Evolutionary conservation across 2,888 invertebrate genomes (phyloP).

Genomic region (Tenthredo scrophulariae): DNA sequence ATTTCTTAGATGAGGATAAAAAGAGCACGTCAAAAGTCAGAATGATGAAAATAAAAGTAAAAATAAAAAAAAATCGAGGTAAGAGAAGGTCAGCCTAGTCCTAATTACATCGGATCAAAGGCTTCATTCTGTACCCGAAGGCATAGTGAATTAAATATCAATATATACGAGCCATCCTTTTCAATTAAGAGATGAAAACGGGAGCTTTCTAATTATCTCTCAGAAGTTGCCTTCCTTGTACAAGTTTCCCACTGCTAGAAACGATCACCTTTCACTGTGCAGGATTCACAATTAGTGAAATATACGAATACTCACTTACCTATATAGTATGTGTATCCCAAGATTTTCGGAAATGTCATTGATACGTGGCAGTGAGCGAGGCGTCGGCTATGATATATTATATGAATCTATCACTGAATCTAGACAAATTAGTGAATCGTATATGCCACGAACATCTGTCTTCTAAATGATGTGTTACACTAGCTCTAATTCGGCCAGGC

Average conservation of each 20-base stretch:
- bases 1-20: background rate
- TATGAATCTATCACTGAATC: background rate
- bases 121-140: background rate
- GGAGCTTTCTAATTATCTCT: background rate
- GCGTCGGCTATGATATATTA: background rate
- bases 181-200: background rate
- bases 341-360: background rate
- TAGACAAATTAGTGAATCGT: slow-evolving; percentile 23
- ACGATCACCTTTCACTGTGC: background rate
- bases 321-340: background rate
- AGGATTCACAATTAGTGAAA: background rate
- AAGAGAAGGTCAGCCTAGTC: background rate
- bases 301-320: background rate
- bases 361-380: background rate
- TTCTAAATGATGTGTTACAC: background rate
- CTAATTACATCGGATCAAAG: background rate
- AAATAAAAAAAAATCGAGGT: background rate
- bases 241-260: background rate
- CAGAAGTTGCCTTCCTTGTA: background rate
- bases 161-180: background rate
- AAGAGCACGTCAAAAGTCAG: background rate
- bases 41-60: background rate
- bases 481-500: background rate
- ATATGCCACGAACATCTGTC: slow-evolving; percentile 19
- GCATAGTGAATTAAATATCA: background rate